Evolutionary conservation across 2,113 vertebrate genomes (phyloP).

Genomic region (Anthoscopus minutus): DNA sequence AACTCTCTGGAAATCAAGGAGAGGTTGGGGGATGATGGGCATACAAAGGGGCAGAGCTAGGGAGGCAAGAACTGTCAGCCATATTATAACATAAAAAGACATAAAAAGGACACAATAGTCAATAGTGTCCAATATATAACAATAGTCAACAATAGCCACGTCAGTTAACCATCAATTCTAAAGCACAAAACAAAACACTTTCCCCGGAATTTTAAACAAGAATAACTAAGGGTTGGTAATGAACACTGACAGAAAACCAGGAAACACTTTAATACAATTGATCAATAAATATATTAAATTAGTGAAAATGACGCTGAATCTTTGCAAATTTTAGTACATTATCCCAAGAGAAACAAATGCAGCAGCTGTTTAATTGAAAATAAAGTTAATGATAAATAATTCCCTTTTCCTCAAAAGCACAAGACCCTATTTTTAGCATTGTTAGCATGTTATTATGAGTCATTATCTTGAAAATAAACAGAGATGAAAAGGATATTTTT

Average conservation of each 20-base stretch:
- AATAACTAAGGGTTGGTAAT: background rate
- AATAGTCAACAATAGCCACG: background rate
- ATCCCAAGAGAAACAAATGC: background rate
- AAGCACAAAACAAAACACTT: background rate
- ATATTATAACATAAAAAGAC: too few species aligned
- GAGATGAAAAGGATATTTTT: background rate
- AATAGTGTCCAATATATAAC: too few species aligned
- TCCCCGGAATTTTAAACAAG: background rate
- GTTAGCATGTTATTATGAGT: background rate
- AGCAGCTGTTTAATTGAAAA: background rate
- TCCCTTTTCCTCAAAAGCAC: background rate
- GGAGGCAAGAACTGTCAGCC: too few species aligned
- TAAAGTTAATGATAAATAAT: slow-evolving; percentile 9
- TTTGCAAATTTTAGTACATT: background rate
- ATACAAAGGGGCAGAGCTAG: too few species aligned
- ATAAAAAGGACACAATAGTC: too few species aligned
- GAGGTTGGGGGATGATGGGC: too few species aligned
- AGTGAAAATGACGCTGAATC: background rate
- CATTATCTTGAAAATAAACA: background rate
- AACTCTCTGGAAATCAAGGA: too few species aligned
- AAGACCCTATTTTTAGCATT: background rate
- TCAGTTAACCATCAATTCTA: background rate
- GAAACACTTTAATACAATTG: background rate
- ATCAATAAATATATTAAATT: background rate
- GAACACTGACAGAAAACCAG: background rate